Evolutionary conservation across 2,113 vertebrate genomes (phyloP).

Genomic region (Centrocercus urophasianus): DNA sequence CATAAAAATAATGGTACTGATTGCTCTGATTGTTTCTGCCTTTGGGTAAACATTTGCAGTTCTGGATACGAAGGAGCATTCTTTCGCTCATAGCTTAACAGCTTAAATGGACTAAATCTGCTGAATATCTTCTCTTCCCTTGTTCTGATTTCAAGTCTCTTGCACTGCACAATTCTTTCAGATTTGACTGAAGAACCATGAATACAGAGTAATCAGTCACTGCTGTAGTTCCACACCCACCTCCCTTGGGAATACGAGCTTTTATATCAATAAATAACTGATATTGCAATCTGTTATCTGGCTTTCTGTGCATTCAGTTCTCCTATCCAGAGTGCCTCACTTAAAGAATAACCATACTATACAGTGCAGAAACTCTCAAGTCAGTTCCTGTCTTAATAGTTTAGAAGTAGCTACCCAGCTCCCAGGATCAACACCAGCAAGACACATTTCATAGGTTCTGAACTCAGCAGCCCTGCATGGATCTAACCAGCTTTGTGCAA

Average conservation of each 20-base stretch:
- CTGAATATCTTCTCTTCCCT: background rate
- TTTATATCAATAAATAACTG: background rate
- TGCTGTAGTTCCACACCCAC: background rate
- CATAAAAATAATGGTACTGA: background rate
- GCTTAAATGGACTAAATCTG: background rate
- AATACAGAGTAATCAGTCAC: too few species aligned
- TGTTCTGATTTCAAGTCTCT: background rate
- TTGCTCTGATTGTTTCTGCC: background rate
- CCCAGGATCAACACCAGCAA: rapidly evolving
- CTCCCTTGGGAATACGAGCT: background rate
- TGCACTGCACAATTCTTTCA: background rate
- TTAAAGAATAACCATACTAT: background rate
- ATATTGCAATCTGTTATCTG: background rate
- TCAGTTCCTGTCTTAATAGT: background rate
- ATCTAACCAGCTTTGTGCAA: background rate
- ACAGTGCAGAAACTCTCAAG: background rate
- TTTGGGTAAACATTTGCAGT: background rate
- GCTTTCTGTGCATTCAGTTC: background rate
- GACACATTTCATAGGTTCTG: background rate
- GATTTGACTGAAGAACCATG: background rate
- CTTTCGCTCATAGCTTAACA: background rate
- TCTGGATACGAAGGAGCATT: background rate
- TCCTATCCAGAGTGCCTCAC: background rate
- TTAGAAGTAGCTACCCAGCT: background rate
- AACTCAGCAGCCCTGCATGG: background rate